These are phyloP conservation scores for Danio albolineatus DNA, from an alignment of 2,797 vertebrate species.

Conservation along the genomic window DNA sequence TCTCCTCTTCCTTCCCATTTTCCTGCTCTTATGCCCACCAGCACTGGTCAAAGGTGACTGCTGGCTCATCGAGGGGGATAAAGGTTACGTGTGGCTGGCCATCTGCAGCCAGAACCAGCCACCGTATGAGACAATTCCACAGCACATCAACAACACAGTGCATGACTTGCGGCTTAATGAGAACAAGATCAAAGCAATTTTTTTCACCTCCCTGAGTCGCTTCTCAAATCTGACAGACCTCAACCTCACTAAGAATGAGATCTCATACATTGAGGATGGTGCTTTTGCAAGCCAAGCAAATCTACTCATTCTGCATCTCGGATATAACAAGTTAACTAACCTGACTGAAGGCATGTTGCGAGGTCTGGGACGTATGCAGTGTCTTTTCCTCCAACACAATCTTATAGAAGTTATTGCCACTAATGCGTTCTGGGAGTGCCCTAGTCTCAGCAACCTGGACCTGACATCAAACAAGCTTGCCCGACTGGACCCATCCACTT, in stretches of 20 bases:
- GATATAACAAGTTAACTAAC: conserved; percentile 97
- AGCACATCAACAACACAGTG: conserved; percentile 99
- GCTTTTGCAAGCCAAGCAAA: conserved; percentile 96
- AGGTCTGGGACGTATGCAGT: conserved; percentile 93
- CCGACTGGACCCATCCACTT: conserved; percentile 91
- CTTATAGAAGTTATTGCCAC: conserved; percentile 93
- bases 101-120: conserved; percentile 99
- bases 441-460: conserved; percentile 95
- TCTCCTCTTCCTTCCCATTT: conserved; percentile 74
- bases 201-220: conserved; percentile 94
- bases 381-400: conserved; percentile 97
- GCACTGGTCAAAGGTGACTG: conserved; percentile 85
- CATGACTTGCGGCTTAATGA: conserved; percentile 96
- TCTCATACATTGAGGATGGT: conserved; percentile 95
- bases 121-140: conserved; percentile 96
- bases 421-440: conserved; percentile 95
- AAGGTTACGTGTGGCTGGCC: conserved; percentile 98
- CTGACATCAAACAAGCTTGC: conserved; percentile 96
- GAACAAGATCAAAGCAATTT: conserved; percentile 96
- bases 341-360: conserved; percentile 96
- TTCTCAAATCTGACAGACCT: conserved; percentile 98
- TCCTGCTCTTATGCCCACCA: conserved; percentile 74
- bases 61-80: conserved; percentile 99
- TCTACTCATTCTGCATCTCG: conserved; percentile 95
- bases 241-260: conserved; percentile 99